Evolutionary conservation across 2,113 vertebrate genomes (phyloP).

Genomic region (Macaca mulatta): DNA sequence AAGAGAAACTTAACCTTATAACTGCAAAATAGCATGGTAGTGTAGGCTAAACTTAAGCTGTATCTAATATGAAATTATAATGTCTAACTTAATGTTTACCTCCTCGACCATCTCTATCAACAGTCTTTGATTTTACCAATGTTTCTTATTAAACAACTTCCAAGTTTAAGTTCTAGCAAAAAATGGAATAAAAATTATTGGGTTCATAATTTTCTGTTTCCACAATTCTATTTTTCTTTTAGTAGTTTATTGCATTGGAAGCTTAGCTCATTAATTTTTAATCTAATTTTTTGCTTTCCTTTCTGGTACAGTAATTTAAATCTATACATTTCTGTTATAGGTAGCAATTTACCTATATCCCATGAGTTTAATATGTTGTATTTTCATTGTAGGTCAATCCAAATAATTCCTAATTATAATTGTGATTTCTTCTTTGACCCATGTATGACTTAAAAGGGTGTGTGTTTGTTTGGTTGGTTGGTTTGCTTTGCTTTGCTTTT

Average conservation of each 20-base stretch:
- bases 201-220: background rate
- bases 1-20: background rate
- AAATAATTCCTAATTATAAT: slow-evolving; percentile 15
- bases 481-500: background rate
- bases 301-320: background rate
- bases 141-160: background rate
- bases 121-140: background rate
- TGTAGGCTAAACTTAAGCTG: background rate
- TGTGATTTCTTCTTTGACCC: background rate
- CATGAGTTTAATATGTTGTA: background rate
- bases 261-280: background rate
- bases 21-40: background rate
- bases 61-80: background rate
- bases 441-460: background rate
- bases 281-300: background rate
- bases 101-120: background rate
- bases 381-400: background rate
- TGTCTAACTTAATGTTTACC: background rate
- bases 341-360: background rate
- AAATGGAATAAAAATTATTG: background rate
- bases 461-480: background rate
- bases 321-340: background rate
- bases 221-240: background rate
- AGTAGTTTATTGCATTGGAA: background rate
- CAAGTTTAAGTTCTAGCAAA: background rate